A percentile compares a stretch with the other conserved stretches of the same genome.
These are phyloP conservation scores for Folsomia candida DNA, from an alignment of 2,888 invertebrate genomes.

Conservation along the genomic window DNA sequence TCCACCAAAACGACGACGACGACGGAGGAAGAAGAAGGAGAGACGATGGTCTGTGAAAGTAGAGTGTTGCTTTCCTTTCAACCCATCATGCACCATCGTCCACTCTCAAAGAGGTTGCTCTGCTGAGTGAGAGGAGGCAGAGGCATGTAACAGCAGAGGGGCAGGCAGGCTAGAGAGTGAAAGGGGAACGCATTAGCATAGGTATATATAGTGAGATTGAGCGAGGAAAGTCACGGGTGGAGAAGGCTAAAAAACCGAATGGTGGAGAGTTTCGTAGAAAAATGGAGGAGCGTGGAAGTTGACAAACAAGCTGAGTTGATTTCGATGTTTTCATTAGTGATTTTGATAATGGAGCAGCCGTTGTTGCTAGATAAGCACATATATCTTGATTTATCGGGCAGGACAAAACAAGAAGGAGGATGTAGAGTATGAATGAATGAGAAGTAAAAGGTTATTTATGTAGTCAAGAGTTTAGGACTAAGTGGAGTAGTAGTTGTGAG, in stretches of 20 bases:
- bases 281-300: neutral
- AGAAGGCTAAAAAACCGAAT: neutral
- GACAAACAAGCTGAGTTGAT: conserved; percentile 41
- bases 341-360: conserved; percentile 42
- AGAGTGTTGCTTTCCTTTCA: too few species aligned
- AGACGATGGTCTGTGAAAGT: too few species aligned
- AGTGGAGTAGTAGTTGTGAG: conserved; percentile 7
- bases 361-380: conserved; percentile 21
- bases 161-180: neutral
- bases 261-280: conserved; percentile 11
- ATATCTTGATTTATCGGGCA: conserved; percentile 45
- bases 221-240: neutral
- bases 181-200: conserved; percentile 4
- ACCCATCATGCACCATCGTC: too few species aligned
- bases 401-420: conserved; percentile 7
- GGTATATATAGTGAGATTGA: conserved; percentile 1
- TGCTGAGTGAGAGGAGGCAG: neutral
- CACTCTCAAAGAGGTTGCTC: too few species aligned
- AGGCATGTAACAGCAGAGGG: neutral
- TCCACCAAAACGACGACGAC: neutral
- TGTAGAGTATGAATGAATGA: conserved; percentile 12
- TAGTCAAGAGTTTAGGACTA: conserved; percentile 18
- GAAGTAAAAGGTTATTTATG: conserved; percentile 31
- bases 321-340: conserved; percentile 48
- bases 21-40: neutral